phyloP scores from a whole-genome alignment of 1,140 invertebrate species.

The Brachionus koreanus region DNA sequence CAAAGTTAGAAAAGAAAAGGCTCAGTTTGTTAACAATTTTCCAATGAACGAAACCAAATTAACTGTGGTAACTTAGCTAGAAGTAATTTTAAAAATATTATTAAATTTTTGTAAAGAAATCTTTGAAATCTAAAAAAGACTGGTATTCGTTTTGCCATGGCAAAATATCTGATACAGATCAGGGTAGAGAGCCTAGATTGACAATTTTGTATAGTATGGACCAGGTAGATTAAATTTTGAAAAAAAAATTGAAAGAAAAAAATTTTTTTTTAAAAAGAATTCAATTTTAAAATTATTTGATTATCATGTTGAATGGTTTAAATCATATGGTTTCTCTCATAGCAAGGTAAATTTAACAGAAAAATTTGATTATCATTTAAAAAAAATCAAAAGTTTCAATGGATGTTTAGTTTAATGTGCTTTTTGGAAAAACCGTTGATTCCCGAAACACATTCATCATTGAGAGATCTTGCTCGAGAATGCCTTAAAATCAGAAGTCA shows the following conservation, averaged over 20 bases:
- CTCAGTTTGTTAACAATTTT: not conserved
- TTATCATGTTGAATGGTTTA: conserved; percentile 28
- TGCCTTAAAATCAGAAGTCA: not conserved
- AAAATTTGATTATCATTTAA: not conserved
- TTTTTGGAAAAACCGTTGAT: conserved; percentile 38
- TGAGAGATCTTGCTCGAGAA: conserved; percentile 6
- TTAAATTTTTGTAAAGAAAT: not conserved
- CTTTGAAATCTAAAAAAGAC: conserved; percentile 38
- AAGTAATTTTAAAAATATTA: not conserved
- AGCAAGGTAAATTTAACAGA: not conserved
- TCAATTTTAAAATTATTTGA: conserved; percentile 11
- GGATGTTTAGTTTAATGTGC: conserved; percentile 34
- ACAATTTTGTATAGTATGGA: conserved; percentile 14
- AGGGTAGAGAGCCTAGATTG: not conserved
- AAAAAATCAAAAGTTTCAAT: conserved; percentile 4
- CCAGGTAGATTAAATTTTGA: not conserved
- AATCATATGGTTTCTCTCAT: not conserved
- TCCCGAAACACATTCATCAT: conserved; percentile 24
- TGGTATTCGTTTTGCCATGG: conserved; percentile 9
- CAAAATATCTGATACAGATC: not conserved
- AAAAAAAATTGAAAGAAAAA: not conserved
- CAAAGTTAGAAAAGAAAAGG: not conserved
- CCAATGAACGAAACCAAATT: not conserved
- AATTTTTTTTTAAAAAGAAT: not conserved
- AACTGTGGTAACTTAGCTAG: not conserved